Percentiles rank a stretch among this genome's conserved stretches.
Evolutionary conservation across 2,113 vertebrate genomes (phyloP).

Genomic region (Tinamus guttatus): DNA sequence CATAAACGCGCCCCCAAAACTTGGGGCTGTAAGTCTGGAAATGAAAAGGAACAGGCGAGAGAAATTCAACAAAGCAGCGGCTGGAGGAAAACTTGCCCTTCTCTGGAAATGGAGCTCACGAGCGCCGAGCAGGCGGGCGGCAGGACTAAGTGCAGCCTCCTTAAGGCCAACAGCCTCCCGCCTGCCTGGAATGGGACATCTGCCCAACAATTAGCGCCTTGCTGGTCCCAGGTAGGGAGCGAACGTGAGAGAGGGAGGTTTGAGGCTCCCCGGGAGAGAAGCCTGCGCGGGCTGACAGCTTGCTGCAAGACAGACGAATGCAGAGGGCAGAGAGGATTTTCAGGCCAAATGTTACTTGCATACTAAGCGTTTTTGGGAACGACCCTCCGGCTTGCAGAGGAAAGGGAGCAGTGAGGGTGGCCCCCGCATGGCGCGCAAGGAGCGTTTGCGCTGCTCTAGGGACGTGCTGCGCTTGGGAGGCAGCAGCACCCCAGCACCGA

Average conservation of each 20-base stretch:
- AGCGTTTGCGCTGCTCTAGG: background rate
- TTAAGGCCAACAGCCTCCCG: conserved; percentile 58
- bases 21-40: conserved; percentile 39
- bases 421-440: background rate
- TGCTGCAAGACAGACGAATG: fast-evolving
- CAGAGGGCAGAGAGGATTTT: background rate
- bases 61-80: conserved; percentile 44
- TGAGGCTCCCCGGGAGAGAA: conserved; percentile 16
- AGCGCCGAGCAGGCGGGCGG: conserved; percentile 35
- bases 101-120: conserved; percentile 66
- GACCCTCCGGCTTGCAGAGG: background rate
- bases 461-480: background rate
- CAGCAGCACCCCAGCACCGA: fast-evolving
- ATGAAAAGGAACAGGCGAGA: conserved; percentile 9
- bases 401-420: background rate
- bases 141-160: conserved; percentile 48
- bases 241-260: background rate
- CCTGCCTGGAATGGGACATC: conserved; percentile 57
- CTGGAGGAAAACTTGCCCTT: conserved; percentile 14
- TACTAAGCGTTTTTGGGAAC: background rate
- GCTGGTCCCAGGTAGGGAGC: conserved; percentile 51
- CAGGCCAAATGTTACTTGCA: fast-evolving
- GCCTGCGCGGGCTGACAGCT: background rate
- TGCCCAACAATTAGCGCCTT: conserved; percentile 52
- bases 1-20: conserved; percentile 24